These are phyloP conservation scores for Pristiophorus japonicus DNA, from an alignment of 2,113 vertebrate genomes.

Conservation along the genomic window DNA sequence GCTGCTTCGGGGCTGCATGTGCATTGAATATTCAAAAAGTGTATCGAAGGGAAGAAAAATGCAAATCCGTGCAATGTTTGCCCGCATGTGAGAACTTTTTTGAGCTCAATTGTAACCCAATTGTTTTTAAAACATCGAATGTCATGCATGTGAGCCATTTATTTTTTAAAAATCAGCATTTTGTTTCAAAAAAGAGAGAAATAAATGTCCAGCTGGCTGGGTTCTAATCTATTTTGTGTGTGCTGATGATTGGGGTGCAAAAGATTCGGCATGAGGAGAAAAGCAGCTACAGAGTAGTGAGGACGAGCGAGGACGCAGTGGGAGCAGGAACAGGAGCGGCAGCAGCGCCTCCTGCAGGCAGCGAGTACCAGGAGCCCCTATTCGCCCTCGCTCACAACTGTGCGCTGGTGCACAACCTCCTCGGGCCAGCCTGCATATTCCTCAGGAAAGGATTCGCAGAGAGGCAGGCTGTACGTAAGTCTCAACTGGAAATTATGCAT, in stretches of 20 bases:
- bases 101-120: not conserved
- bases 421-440: constrained; percentile 95
- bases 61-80: not conserved
- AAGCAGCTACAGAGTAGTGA: constrained; percentile 82
- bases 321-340: not conserved
- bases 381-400: constrained; percentile 86
- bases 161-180: not conserved
- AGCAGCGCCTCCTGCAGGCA: constrained; percentile 55
- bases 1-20: not conserved
- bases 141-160: not conserved
- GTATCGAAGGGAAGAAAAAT: not conserved
- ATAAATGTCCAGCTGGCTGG: not conserved
- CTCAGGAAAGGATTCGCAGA: constrained; percentile 96
- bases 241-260: constrained; percentile 53
- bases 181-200: not conserved
- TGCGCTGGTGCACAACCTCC: constrained; percentile 83
- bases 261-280: constrained; percentile 83
- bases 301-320: constrained; percentile 68
- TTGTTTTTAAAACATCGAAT: not conserved
- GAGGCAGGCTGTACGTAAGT: constrained; percentile 99
- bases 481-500: constrained; percentile 24
- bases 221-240: constrained; percentile 52
- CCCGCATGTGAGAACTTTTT: not conserved
- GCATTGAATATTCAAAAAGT: no score
- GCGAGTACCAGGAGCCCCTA: constrained; percentile 73